Evolutionary conservation across 2,113 vertebrate species (phyloP).

Genomic region (Catagonus wagneri): DNA sequence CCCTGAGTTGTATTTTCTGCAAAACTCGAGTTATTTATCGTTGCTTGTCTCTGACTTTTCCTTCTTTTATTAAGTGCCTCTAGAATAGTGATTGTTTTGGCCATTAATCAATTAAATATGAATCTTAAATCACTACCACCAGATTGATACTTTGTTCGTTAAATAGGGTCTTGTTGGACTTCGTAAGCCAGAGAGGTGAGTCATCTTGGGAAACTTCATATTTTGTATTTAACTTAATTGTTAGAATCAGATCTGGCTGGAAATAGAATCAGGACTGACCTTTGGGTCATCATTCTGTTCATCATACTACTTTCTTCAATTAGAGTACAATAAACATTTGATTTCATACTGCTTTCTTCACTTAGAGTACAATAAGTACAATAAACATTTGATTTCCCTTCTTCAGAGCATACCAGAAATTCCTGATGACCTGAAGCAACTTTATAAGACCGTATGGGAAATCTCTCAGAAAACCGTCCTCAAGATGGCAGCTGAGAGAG

Average conservation of each 20-base stretch:
- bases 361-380: background rate
- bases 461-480: conserved; percentile 97
- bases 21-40: conserved; percentile 37
- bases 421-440: conserved; percentile 94
- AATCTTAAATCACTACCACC: conserved; percentile 24
- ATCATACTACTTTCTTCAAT: conserved; percentile 57
- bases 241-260: background rate
- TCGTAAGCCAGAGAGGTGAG: conserved; percentile 18
- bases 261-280: conserved; percentile 29
- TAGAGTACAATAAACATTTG: background rate
- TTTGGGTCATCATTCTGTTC: background rate
- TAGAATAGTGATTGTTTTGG: conserved; percentile 41
- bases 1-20: conserved; percentile 49
- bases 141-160: conserved; percentile 50
- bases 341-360: conserved; percentile 68
- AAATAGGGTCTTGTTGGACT: conserved; percentile 27
- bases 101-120: conserved; percentile 25
- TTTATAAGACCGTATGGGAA: conserved; percentile 99
- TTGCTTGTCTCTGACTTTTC: conserved; percentile 25
- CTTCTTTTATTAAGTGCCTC: conserved; percentile 33
- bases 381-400: conserved; percentile 3
- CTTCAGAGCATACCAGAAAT: conserved; percentile 91
- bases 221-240: background rate
- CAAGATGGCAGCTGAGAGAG: conserved; percentile 97
- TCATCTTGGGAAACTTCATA: conserved; percentile 12